These are phyloP conservation scores for Microctenopoma steveboyesi DNA, from an alignment of 2,797 vertebrate species.

Conservation along the genomic window DNA sequence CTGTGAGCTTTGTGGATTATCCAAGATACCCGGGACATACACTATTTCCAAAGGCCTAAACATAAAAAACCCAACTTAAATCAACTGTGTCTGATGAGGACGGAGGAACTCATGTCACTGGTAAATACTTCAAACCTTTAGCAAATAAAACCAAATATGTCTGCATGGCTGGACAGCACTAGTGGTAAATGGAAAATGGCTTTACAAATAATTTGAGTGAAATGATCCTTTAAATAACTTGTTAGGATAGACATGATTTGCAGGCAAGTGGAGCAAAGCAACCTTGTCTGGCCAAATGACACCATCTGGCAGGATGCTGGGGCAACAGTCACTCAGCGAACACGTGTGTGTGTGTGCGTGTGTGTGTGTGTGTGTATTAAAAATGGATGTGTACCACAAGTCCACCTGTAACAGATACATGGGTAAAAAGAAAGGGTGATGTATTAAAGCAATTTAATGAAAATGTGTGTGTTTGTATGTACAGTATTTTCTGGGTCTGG, in stretches of 20 bases:
- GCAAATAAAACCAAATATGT: neutral
- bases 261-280: constrained; percentile 47
- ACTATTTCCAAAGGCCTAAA: neutral
- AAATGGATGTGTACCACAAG: neutral
- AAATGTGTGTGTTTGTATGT: neutral
- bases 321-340: constrained; percentile 50
- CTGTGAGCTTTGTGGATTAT: neutral
- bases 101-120: too few relatives aligned
- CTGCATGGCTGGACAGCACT: neutral
- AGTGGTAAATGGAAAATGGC: neutral
- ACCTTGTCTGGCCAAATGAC: constrained; percentile 69
- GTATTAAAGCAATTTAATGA: neutral
- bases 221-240: constrained; percentile 42
- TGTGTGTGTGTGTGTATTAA: neutral
- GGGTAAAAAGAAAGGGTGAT: neutral
- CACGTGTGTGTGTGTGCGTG: constrained; percentile 13
- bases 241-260: constrained; percentile 32
- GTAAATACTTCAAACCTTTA: neutral
- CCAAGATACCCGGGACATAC: neutral
- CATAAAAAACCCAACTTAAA: too few relatives aligned
- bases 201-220: constrained; percentile 7
- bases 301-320: constrained; percentile 72
- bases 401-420: neutral
- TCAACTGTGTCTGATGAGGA: neutral
- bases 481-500: constrained; percentile 1